phyloP scores from a whole-genome alignment of 1,140 invertebrate genomes.

The Drosophila subobscura region DNA sequence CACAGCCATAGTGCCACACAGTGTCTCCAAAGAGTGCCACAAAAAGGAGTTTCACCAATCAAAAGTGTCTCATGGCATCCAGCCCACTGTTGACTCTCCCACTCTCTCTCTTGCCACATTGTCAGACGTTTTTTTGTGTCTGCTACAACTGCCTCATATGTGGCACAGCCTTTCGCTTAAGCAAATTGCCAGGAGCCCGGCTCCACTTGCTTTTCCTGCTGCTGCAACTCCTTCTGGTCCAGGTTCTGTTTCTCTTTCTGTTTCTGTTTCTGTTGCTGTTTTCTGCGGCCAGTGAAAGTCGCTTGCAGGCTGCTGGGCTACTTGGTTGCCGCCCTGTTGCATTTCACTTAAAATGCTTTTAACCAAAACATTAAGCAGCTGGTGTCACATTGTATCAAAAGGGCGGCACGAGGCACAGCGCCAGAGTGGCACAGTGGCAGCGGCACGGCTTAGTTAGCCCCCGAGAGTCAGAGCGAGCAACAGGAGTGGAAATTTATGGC shows the following conservation, averaged over 20 bases:
- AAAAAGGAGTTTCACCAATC: not conserved
- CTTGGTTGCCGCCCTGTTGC: slow-evolving; percentile 45
- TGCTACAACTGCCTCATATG: slow-evolving; percentile 24
- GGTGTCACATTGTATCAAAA: slow-evolving; percentile 78
- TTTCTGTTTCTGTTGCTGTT: slow-evolving; percentile 33
- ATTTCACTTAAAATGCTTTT: slow-evolving; percentile 82
- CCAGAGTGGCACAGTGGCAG: no score
- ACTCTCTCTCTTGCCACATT: not conserved
- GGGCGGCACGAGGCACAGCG: no score
- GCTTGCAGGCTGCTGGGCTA: slow-evolving; percentile 21
- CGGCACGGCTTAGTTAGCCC: slow-evolving; percentile 33
- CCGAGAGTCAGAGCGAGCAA: slow-evolving; percentile 7
- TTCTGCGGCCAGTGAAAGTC: slow-evolving; percentile 63
- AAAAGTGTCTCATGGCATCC: not conserved
- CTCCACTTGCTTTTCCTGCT: slow-evolving; percentile 8
- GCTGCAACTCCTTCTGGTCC: slow-evolving; percentile 4
- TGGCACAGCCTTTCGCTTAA: slow-evolving; percentile 62
- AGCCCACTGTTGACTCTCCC: no score
- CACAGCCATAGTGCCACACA: not conserved
- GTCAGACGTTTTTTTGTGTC: not conserved
- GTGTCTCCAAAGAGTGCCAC: not conserved
- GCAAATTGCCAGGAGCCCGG: slow-evolving; percentile 67
- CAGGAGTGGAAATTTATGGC: slow-evolving; percentile 54
- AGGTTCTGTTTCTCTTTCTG: slow-evolving; percentile 38
- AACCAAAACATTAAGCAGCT: slow-evolving; percentile 82